These are phyloP conservation scores for Agrypnia vestita DNA, from an alignment of 1,140 invertebrate genomes.

Conservation along the genomic window DNA sequence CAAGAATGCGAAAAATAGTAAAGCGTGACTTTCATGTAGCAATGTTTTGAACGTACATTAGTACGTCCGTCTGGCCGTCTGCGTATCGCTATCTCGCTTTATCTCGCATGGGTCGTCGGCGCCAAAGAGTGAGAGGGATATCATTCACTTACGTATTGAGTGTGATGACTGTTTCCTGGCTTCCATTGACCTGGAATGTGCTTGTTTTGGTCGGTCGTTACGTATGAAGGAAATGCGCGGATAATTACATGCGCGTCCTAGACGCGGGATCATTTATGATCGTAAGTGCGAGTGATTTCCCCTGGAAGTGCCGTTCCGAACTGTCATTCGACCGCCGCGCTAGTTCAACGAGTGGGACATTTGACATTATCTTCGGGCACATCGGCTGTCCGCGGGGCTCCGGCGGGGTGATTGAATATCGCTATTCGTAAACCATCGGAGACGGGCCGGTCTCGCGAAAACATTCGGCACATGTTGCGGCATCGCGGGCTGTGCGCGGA, in stretches of 20 bases:
- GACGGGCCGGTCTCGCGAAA: too few relatives aligned
- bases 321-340: not conserved
- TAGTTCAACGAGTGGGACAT: slow-evolving; percentile 6
- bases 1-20: slow-evolving; percentile 46
- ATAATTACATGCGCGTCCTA: slow-evolving; percentile 39
- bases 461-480: too few relatives aligned
- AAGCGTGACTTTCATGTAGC: slow-evolving; percentile 56
- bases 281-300: not conserved
- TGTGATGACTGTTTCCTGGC: slow-evolving; percentile 59
- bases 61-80: slow-evolving; percentile 50
- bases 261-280: slow-evolving; percentile 13
- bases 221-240: slow-evolving; percentile 48
- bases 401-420: not conserved
- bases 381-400: not conserved
- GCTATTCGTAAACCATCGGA: slow-evolving; percentile 4
- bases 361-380: slow-evolving; percentile 6
- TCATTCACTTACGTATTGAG: slow-evolving; percentile 41
- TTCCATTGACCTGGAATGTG: slow-evolving; percentile 66
- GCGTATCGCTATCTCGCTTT: slow-evolving; percentile 37
- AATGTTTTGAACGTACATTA: slow-evolving; percentile 55
- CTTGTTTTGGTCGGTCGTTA: slow-evolving; percentile 53
- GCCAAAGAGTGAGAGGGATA: slow-evolving; percentile 36
- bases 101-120: not conserved
- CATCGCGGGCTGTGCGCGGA: too few relatives aligned
- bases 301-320: not conserved